phyloP scores from a whole-genome alignment of 1,140 invertebrate genomes.

The Saccostrea echinata region DNA sequence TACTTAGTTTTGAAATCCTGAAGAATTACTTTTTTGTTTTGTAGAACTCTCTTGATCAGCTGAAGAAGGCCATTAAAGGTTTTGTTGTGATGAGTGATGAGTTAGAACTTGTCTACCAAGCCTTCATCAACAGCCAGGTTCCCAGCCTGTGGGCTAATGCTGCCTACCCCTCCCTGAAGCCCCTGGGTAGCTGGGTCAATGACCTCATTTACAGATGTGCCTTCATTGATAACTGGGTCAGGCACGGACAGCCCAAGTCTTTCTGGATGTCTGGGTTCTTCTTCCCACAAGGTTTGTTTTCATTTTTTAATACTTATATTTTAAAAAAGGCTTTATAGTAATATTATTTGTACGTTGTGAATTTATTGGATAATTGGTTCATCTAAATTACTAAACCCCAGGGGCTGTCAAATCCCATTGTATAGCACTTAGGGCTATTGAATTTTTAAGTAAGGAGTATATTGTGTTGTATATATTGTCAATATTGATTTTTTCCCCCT shows the following conservation, averaged over 20 bases:
- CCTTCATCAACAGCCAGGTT: slow-evolving; percentile 89
- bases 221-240: slow-evolving; percentile 90
- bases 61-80: slow-evolving; percentile 91
- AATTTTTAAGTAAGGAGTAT: too few relatives aligned
- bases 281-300: slow-evolving; percentile 89
- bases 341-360: too few relatives aligned
- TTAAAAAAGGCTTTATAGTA: too few relatives aligned
- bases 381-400: too few relatives aligned
- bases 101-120: slow-evolving; percentile 88
- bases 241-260: slow-evolving; percentile 86
- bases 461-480: too few relatives aligned
- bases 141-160: slow-evolving; percentile 89
- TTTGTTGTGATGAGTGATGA: slow-evolving; percentile 93
- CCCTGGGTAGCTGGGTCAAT: slow-evolving; percentile 89
- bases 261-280: slow-evolving; percentile 95
- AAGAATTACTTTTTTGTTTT: too few relatives aligned
- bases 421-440: too few relatives aligned
- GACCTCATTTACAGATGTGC: slow-evolving; percentile 89
- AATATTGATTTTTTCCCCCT: neutral
- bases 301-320: too few relatives aligned
- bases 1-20: too few relatives aligned
- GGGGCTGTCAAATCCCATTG: too few relatives aligned
- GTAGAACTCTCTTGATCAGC: slow-evolving; percentile 86
- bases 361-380: too few relatives aligned
- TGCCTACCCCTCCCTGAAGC: slow-evolving; percentile 92